Evolutionary conservation across 2,797 vertebrate genomes (phyloP).

Genomic region (Mareca strepera): DNA sequence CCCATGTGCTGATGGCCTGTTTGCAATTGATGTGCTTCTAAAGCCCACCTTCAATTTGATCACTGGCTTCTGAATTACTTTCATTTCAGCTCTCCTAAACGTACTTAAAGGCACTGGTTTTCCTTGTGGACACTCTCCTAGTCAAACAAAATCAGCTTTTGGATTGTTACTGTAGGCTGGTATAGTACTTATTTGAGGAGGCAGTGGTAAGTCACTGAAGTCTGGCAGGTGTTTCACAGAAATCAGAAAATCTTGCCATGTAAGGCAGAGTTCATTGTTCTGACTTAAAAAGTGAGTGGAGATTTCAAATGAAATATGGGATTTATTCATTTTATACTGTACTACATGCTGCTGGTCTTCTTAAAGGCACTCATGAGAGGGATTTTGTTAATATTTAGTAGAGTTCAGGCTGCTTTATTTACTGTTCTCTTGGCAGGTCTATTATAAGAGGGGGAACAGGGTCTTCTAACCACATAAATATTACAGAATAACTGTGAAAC

Average conservation of each 20-base stretch:
- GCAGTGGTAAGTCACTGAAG: neutral
- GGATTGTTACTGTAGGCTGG: neutral
- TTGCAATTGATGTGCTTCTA: neutral
- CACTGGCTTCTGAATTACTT: neutral
- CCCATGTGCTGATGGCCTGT: neutral
- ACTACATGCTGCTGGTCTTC: neutral
- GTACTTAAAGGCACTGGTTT: neutral
- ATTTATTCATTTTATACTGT: neutral
- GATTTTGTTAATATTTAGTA: neutral
- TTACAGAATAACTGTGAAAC: neutral
- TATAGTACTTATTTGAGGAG: neutral
- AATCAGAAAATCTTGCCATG: neutral
- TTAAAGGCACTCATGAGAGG: neutral
- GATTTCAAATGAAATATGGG: neutral
- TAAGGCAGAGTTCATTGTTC: neutral
- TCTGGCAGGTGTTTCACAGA: neutral
- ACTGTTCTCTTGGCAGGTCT: neutral
- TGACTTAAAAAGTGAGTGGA: neutral
- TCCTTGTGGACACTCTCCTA: rapidly evolving
- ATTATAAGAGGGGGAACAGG: neutral
- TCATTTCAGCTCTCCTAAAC: neutral
- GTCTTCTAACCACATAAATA: neutral
- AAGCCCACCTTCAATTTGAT: neutral
- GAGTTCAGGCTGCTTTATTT: neutral
- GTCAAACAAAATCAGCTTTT: neutral